Evolutionary conservation across 2,888 invertebrate species (phyloP).

Genomic region (Halocaridina rubra): DNA sequence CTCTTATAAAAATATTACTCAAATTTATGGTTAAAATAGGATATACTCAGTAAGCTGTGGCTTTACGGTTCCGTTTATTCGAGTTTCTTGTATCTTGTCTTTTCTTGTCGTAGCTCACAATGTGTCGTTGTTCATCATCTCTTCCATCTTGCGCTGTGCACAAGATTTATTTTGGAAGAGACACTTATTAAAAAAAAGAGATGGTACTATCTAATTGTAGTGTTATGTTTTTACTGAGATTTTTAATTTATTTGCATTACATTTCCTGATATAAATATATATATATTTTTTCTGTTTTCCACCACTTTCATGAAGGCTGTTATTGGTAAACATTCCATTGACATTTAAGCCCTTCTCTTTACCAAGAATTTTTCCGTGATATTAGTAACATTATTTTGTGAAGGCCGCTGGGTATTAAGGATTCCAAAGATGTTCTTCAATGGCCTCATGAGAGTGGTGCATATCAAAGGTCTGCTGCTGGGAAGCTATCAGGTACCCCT

Average conservation of each 20-base stretch:
- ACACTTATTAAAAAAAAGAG: conserved; percentile 39
- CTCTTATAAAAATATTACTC: not conserved
- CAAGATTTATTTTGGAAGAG: conserved; percentile 56
- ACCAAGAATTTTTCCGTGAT: conserved; percentile 51
- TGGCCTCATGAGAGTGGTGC: conserved; percentile 59
- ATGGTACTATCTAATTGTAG: conserved; percentile 49
- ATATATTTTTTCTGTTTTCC: conserved; percentile 51
- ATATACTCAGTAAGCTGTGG: not conserved
- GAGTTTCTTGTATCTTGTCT: conserved; percentile 47
- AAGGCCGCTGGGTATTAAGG: conserved; percentile 54
- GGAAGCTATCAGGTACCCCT: conserved; percentile 26
- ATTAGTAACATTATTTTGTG: conserved; percentile 50
- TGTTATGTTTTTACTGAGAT: conserved; percentile 57
- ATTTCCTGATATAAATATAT: conserved; percentile 59
- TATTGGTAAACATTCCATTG: conserved; percentile 60
- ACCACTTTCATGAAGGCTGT: conserved; percentile 60
- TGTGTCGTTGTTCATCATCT: conserved; percentile 52
- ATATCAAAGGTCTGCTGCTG: conserved; percentile 51
- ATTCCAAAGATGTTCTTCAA: conserved; percentile 47
- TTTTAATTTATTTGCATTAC: conserved; percentile 59
- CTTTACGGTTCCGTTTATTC: too few relatives aligned
- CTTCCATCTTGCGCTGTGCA: conserved; percentile 60
- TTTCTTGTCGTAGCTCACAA: conserved; percentile 44
- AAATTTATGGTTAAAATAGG: not conserved
- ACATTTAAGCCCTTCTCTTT: conserved; percentile 42